Evolutionary conservation across 2,888 invertebrate species (phyloP).

Genomic region (Syrphus vitripennis): DNA sequence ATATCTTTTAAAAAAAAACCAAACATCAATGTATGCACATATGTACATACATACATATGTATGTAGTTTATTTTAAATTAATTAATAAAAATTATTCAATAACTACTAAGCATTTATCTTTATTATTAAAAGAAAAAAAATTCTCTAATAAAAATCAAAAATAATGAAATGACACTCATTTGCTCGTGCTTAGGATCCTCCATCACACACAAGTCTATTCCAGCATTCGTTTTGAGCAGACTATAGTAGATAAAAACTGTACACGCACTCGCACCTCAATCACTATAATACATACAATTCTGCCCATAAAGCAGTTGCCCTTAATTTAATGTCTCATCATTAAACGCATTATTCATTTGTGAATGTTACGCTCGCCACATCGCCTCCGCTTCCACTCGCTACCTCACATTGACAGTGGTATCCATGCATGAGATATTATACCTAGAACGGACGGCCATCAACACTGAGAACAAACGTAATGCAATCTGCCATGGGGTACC

Average conservation of each 20-base stretch:
- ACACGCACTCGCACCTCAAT: slow-evolving; percentile 47
- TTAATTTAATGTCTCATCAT: slow-evolving; percentile 67
- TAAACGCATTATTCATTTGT: slow-evolving; percentile 63
- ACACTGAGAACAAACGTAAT: slow-evolving; percentile 26
- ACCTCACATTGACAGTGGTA: not conserved
- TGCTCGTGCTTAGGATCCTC: not conserved
- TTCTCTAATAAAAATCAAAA: slow-evolving; percentile 25
- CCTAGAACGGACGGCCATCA: slow-evolving; percentile 22
- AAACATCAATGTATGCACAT: not conserved
- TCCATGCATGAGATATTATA: slow-evolving; percentile 58
- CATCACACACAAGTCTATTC: not conserved
- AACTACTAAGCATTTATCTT: slow-evolving; percentile 54
- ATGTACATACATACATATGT: too few relatives aligned
- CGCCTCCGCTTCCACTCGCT: not conserved
- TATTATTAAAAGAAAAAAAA: slow-evolving; percentile 12
- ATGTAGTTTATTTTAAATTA: too few relatives aligned
- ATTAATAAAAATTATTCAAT: slow-evolving; percentile 57
- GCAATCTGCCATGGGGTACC: slow-evolving; percentile 41
- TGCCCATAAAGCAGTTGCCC: slow-evolving; percentile 63
- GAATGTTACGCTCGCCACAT: not conserved
- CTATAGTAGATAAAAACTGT: slow-evolving; percentile 16
- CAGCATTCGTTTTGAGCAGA: not conserved
- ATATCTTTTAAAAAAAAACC: not conserved
- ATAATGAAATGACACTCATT: slow-evolving; percentile 8
- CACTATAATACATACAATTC: not conserved